Evolutionary conservation across 2,797 vertebrate species (phyloP), one percentile per base, ranked within the genome.

Genomic region (Hippocampus kuda): DNA sequence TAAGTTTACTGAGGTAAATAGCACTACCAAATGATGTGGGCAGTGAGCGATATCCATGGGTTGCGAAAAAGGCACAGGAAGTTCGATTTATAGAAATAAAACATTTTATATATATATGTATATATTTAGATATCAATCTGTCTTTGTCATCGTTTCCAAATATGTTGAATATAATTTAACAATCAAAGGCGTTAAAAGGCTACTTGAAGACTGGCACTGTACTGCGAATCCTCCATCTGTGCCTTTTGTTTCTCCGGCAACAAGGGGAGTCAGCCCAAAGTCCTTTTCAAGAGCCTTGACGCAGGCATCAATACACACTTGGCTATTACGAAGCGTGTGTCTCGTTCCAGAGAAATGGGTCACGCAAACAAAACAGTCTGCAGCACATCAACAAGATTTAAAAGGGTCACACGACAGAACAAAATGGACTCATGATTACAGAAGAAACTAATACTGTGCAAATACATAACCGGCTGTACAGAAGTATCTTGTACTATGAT

Each of bases 31-130:
- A 24, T 12, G n/a, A 16, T 16, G 26, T 20, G 3, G 16, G 7
- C 5, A 20, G 4, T 59, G 56, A 15, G 26, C 15, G 27, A 20
- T 20, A 9, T 7, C 30, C 7, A 27, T 5, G 26, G 3, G 34
- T 53, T 20, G 61, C 15, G 8, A 85, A 80, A 80, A 69, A 86
- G 38, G 5, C 71, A 75, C 67, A 51, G 22, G 44, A 38, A 49
- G 65, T 72, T 75, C 4, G 20, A 81, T 79, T 87, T 94, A 93
- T 84, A 92, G 91, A 95, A 95, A 94, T 94, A 95, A 91, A 93
- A 90, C 86, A 80, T 75, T 94, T 95, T 94, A 89, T 90, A 87
- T 75, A 83, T 88, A 84, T 86, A 83, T 38, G 34, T 88, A 84
- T 86, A 79, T 60, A 72, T 70, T 34, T 38, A 22, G 56, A 56